Base-by-base conservation (phyloP, 2,797 vertebrate genomes). In the Pseudochromis fuscus region DNA sequence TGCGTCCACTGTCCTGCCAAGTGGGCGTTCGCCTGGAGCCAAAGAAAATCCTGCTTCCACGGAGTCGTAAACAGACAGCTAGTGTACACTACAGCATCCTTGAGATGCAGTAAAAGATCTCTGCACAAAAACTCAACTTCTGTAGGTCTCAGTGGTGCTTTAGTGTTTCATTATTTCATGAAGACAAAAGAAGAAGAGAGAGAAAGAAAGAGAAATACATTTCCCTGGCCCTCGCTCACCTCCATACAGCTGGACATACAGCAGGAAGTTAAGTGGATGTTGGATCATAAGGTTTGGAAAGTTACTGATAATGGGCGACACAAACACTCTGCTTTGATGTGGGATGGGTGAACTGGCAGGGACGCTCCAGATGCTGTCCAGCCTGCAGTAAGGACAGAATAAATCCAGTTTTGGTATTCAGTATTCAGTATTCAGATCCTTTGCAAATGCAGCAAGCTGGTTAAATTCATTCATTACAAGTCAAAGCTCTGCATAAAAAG, bases 1-100 rank as follows among this genome's bases (percentile, higher is more conserved):
- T 85, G 79, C 62, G 53, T 72, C 73, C 68, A 49, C 60, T 57
- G 59, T 67, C 62, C 67, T 84, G 88, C 75, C 82, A 84, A 69
- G 19, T 19, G 55, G 63, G 19, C 70, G 45, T 73, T 63, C 52
- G 61, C 71, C 63, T 50, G 5, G 37, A 67, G 77, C 42, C 55
- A 79, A 56, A 67, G 35, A 51, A 38, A n/a, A 52, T 49, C 40
- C 35, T 45, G 30, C 64, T 63, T 50, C 49, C 13, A 4, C 11
- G 2, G 31, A 68, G 30, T 46, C 16, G 16, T 58, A 55, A 77
- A 69, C 44, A 12, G n/a, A 66, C 15, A 37, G 37, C 31, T 64
- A 19, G 57, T 82, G 52, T 65, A 40, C 19, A 21, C 57, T 16
- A 24, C 19, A 15, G 45, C 5, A 56, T 63, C 40, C 24, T 44